Conservation (phyloP, 2,888 invertebrate genomes). For the Heteromurus nitidus region DNA sequence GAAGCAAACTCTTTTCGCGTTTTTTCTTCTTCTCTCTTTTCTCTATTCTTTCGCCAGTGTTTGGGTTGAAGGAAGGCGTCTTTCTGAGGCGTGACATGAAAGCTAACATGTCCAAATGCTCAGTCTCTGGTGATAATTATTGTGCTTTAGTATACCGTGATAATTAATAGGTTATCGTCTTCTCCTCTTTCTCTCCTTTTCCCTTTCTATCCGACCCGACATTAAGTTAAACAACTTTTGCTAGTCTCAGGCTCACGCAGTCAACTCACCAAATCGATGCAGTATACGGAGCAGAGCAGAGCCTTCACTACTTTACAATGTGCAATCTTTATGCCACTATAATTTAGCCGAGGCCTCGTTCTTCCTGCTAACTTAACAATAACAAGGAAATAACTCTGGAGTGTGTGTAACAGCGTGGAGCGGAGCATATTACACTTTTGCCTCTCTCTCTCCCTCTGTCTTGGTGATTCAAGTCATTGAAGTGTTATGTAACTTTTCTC, state of each 20-base stretch:
- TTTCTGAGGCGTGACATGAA: conserved; percentile 68
- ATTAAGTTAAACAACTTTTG: conserved; percentile 1
- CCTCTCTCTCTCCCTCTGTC: background rate
- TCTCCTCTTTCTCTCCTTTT: conserved; percentile 35
- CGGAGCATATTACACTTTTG: too few relatives aligned
- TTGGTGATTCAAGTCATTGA: background rate
- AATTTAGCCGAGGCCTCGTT: background rate
- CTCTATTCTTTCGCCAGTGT: conserved; percentile 10
- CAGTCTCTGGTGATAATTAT: conserved; percentile 68
- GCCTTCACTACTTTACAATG: background rate
- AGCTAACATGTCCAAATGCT: conserved; percentile 53
- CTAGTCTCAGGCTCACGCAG: too few relatives aligned
- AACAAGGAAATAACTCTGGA: background rate
- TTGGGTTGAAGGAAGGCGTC: conserved; percentile 53
- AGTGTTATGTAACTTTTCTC: conserved; percentile 15
- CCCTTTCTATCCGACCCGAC: conserved; percentile 10
- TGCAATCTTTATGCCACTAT: conserved; percentile 6
- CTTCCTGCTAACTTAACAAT: background rate
- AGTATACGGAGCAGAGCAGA: too few relatives aligned
- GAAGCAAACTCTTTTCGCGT: conserved; percentile 2
- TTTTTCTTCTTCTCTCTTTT: background rate
- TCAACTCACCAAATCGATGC: too few relatives aligned
- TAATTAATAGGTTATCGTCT: conserved; percentile 70
- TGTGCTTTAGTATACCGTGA: conserved; percentile 66
- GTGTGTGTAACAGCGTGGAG: too few relatives aligned